Conservation (phyloP, 2,113 vertebrate species). For the Otolemur garnettii region DNA sequence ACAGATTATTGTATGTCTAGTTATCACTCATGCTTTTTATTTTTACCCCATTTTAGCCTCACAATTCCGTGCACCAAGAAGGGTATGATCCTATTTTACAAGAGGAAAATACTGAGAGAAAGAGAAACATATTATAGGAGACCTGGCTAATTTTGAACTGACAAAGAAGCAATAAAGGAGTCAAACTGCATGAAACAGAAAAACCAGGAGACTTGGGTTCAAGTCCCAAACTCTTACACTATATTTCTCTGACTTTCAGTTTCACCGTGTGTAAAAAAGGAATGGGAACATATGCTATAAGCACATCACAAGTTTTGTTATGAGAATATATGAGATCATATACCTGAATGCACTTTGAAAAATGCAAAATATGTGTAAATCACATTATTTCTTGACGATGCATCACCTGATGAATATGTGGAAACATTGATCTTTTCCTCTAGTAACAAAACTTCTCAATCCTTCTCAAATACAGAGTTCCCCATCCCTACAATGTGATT, state of each 20-base stretch:
- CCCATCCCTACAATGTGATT: neutral
- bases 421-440: neutral
- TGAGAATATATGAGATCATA: conserved; percentile 44
- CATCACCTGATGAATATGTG: conserved; percentile 29
- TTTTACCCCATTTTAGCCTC: conserved; percentile 56
- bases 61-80: conserved; percentile 44
- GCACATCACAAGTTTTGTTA: conserved; percentile 8
- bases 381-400: neutral
- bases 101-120: neutral
- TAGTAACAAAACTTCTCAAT: neutral
- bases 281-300: neutral
- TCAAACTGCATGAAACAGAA: conserved; percentile 11
- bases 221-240: conserved; percentile 16
- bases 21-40: neutral
- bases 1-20: neutral
- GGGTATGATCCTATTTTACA: conserved; percentile 41
- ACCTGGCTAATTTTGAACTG: conserved; percentile 16
- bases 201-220: neutral
- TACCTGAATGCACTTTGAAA: conserved; percentile 22
- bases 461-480: neutral
- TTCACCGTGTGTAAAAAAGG: neutral
- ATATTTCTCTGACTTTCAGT: neutral
- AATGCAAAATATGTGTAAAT: neutral
- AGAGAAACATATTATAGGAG: neutral
- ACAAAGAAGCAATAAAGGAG: conserved; percentile 50